phyloP scores from a whole-genome alignment of 2,113 vertebrate genomes.

The Lophius piscatorius region DNA sequence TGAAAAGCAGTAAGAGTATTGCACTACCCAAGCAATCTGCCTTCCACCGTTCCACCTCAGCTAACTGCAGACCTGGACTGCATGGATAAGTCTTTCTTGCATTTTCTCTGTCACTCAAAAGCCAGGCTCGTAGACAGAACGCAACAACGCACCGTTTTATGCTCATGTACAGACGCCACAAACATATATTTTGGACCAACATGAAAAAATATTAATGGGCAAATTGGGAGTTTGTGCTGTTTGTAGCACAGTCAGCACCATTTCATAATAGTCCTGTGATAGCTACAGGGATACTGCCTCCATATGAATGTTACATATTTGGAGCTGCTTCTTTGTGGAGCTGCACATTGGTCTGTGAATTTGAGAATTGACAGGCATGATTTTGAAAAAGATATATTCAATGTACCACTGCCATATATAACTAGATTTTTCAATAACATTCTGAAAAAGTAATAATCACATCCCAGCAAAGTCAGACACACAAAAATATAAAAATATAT shows the following conservation, averaged over 20 bases:
- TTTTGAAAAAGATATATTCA: no score
- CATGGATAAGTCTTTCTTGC: slow-evolving; percentile 39
- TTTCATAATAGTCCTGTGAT: slow-evolving; percentile 34
- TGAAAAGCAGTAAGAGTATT: slow-evolving; percentile 56
- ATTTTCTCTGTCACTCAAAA: slow-evolving; percentile 25
- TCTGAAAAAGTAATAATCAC: no score
- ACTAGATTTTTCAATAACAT: no score
- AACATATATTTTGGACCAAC: neutral
- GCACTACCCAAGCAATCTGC: slow-evolving; percentile 68
- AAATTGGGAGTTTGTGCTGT: slow-evolving; percentile 8
- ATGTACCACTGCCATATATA: no score
- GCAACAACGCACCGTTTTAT: slow-evolving; percentile 19
- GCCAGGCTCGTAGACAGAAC: neutral
- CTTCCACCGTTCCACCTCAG: slow-evolving; percentile 62
- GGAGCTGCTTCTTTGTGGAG: neutral
- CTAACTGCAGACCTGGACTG: slow-evolving; percentile 47
- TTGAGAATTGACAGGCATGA: no score
- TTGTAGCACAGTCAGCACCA: slow-evolving; percentile 31
- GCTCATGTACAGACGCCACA: slow-evolving; percentile 19
- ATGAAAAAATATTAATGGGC: neutral
- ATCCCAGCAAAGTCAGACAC: no score
- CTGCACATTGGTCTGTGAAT: no score
- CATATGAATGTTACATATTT: no score
- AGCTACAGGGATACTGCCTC: slow-evolving; percentile 18
- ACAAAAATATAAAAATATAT: no score